Conservation (phyloP, 2,888 invertebrate genomes). For the Phasia obesa region DNA sequence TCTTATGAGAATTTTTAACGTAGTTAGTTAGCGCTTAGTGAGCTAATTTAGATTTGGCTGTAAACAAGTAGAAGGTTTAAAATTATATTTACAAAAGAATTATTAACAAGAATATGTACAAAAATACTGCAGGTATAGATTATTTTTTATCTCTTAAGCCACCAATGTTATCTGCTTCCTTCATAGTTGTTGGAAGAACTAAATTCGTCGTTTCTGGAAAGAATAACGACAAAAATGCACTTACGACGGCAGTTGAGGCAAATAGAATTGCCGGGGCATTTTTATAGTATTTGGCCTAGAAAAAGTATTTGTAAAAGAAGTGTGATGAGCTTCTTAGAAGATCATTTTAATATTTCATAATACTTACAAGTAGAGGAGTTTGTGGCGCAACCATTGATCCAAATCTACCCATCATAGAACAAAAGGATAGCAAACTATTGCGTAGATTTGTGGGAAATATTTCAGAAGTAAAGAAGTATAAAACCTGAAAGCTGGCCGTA, state of each 20-base stretch:
- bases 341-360: not conserved
- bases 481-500: constrained; percentile 86
- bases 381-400: constrained; percentile 89
- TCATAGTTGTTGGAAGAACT: constrained; percentile 85
- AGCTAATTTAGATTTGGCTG: no score
- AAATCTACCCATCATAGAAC: constrained; percentile 87
- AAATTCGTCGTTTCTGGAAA: constrained; percentile 86
- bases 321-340: no score
- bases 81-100: no score
- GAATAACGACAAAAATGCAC: constrained; percentile 84
- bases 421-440: constrained; percentile 87
- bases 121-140: constrained; percentile 6
- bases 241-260: constrained; percentile 84
- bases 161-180: constrained; percentile 84
- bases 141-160: constrained; percentile 71
- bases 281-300: constrained; percentile 79
- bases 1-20: no score
- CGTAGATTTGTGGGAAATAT: constrained; percentile 87
- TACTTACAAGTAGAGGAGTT: constrained; percentile 84
- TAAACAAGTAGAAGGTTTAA: no score
- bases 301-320: not conserved
- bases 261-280: constrained; percentile 85
- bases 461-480: constrained; percentile 88
- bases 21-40: no score
- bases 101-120: not conserved